These are phyloP conservation scores for Heterodera schachtii DNA, from an alignment of 1,140 invertebrate genomes.

Conservation along the genomic window DNA sequence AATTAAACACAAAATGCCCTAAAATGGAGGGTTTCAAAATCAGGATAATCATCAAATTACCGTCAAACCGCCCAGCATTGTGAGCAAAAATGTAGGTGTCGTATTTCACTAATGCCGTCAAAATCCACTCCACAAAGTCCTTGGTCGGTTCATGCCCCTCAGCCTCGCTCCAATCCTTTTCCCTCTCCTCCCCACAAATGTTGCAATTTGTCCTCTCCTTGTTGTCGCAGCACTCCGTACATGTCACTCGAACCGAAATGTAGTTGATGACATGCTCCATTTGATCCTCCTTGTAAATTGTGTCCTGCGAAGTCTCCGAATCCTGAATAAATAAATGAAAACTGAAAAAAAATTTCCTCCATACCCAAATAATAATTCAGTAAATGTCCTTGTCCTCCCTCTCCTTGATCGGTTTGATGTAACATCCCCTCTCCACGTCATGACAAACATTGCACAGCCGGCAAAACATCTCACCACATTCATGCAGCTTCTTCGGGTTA, in stretches of 20 bases:
- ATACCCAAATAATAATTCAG: background rate
- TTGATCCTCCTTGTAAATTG: background rate
- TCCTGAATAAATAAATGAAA: too few species aligned
- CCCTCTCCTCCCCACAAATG: background rate
- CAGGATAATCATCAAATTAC: background rate
- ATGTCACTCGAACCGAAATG: background rate
- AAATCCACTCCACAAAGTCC: slow-evolving; percentile 6
- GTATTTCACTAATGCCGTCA: background rate
- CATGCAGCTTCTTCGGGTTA: background rate
- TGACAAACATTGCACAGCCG: background rate
- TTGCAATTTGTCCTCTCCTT: background rate
- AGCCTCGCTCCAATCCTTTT: slow-evolving; percentile 4
- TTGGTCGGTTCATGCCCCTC: background rate
- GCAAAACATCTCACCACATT: background rate
- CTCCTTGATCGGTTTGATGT: background rate
- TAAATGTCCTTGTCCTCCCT: background rate
- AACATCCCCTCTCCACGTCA: background rate
- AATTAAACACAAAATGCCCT: background rate
- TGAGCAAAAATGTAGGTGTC: background rate
- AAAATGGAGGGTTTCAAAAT: too few species aligned
- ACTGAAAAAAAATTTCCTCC: too few species aligned
- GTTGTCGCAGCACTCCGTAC: background rate
- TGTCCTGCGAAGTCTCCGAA: background rate
- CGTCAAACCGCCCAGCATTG: background rate
- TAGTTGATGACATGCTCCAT: background rate